Base-by-base conservation (phyloP, 2,888 invertebrate species). In the Leucoma salicis region DNA sequence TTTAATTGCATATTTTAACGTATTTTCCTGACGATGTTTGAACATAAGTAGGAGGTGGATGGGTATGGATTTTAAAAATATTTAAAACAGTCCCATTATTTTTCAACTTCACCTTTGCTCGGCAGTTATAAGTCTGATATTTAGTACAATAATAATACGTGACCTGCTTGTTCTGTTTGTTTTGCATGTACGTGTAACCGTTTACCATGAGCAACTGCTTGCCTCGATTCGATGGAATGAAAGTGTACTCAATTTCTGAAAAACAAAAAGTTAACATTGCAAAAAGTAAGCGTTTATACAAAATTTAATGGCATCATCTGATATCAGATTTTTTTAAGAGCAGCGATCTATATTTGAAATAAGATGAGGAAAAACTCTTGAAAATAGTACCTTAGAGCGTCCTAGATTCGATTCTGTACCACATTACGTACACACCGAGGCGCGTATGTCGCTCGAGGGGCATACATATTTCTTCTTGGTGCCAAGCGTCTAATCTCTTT, bases 101-200 rank as follows among this genome's bases (percentile, higher is more conserved):
- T 21, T 46, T 49, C 28, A 66, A 33, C 35, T 56, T 63, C 12
- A 63, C 53, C n/a, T 53, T 64, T 11, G 59, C 47, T 31, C 55
- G 63, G 31, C 68, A 68, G 3, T 53, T 38, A 10, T 31, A 29
- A 3, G 49, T 37, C 12, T 15, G 31, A 16, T 31, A 12, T 31
- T 12, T 14, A n/a, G 63, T 60, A 31, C 58, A 61, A 31, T 58
- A 61, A 39, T 47, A 60, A 13, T 29, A 29, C 14, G 29, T 29
- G 29, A 29, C 14, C 42, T 42, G 10, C 49, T 46, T 3, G 63
- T 49, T 15, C 42, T 54, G 33, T 13, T 51, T 53, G 25, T 63
- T 63, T 34, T 54, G 55, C 0, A 60, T 58, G 39, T 51, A 66
- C 0, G 68, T 66, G 39, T 63, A 63, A 10, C 52, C 55, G 29